Evolutionary conservation across 2,113 vertebrate species (phyloP).

Genomic region (Regulus satrapa): DNA sequence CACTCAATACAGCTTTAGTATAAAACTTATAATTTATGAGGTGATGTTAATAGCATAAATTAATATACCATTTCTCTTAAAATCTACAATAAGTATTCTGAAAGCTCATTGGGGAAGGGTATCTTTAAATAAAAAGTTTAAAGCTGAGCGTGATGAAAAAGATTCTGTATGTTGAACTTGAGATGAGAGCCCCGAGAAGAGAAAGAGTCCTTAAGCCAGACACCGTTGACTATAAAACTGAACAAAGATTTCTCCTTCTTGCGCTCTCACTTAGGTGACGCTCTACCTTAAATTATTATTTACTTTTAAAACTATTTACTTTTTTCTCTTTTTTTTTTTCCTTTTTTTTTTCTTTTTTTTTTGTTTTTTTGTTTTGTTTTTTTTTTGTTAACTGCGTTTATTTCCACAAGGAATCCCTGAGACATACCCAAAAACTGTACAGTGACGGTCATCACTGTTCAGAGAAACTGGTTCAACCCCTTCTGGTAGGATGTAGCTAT

Average conservation of each 20-base stretch:
- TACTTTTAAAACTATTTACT: slow-evolving; percentile 71
- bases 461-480: slow-evolving; percentile 73
- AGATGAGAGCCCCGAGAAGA: slow-evolving; percentile 72
- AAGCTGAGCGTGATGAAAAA: slow-evolving; percentile 76
- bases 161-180: slow-evolving; percentile 66
- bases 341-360: background rate
- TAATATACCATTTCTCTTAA: slow-evolving; percentile 87
- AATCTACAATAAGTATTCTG: slow-evolving; percentile 85
- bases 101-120: slow-evolving; percentile 76
- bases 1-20: slow-evolving; percentile 86
- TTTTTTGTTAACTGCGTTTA: slow-evolving; percentile 75
- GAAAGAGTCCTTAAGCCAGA: slow-evolving; percentile 58
- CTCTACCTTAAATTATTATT: slow-evolving; percentile 74
- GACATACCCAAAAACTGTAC: slow-evolving; percentile 79
- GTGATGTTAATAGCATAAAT: slow-evolving; percentile 88
- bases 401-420: slow-evolving; percentile 84
- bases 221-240: slow-evolving; percentile 48
- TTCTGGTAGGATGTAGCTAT: slow-evolving; percentile 55
- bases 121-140: slow-evolving; percentile 83
- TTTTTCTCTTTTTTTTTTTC: background rate
- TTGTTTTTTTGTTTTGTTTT: slow-evolving; percentile 8
- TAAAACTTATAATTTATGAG: slow-evolving; percentile 89
- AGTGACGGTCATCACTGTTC: slow-evolving; percentile 72
- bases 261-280: slow-evolving; percentile 68
- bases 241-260: slow-evolving; percentile 68